These are phyloP conservation scores for Serripes groenlandicus DNA, from an alignment of 2,888 invertebrate genomes.

Conservation along the genomic window DNA sequence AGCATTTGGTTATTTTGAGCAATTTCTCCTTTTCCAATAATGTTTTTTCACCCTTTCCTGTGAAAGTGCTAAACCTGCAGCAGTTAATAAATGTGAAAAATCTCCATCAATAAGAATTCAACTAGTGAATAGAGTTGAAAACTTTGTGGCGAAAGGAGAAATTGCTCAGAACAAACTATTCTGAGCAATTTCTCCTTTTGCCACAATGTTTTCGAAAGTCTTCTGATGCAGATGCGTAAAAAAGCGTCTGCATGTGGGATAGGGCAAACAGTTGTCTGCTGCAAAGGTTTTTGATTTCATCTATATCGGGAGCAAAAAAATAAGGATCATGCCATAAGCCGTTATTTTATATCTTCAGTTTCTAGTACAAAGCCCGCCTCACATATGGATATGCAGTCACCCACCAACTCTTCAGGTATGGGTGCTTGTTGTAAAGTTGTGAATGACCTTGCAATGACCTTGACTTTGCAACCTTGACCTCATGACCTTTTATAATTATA, in stretches of 20 bases:
- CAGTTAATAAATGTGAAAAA: too few species aligned
- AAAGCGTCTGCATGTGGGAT: background rate
- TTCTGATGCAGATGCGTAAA: background rate
- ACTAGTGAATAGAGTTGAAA: too few species aligned
- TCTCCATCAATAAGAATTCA: too few species aligned
- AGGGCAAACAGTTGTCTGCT: background rate
- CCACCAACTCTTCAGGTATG: constrained; percentile 64
- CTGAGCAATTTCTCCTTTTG: background rate
- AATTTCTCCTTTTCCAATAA: too few species aligned
- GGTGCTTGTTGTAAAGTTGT: constrained; percentile 52
- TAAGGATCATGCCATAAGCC: too few species aligned
- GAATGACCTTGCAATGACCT: constrained; percentile 11
- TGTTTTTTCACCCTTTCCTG: too few species aligned
- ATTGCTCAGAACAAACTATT: too few species aligned
- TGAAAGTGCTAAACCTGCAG: too few species aligned
- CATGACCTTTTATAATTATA: background rate
- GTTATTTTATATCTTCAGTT: constrained; percentile 60
- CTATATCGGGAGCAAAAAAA: too few species aligned
- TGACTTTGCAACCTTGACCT: constrained; percentile 1
- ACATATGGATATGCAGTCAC: constrained; percentile 66
- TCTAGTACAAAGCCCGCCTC: constrained; percentile 61
- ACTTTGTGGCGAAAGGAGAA: too few species aligned
- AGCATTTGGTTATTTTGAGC: too few species aligned
- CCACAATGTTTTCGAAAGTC: background rate
- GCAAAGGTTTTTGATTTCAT: too few species aligned